Evolutionary conservation across 1,140 invertebrate species (phyloP), one percentile per base, ranked within the genome.

Genomic region (Aphis gossypii): DNA sequence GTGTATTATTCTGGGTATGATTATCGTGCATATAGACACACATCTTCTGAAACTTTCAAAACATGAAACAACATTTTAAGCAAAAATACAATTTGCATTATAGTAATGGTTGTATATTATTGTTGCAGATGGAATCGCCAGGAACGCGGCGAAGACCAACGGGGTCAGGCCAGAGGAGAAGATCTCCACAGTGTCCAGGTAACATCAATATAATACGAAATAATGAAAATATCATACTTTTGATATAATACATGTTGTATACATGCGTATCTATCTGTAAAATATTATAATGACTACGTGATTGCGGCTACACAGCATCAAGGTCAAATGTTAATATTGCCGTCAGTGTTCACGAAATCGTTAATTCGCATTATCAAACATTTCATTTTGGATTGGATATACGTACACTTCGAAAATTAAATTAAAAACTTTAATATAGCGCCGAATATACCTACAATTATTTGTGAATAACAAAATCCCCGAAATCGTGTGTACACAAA

Each of bases 141-240:
- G 92, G 25, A 93, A 93, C 51, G 48, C 14, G 25, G 9, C 92
- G 92, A 93, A 93, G 46, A 86, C 48, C 48, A 93, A 93, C 82
- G 92, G 92, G 35, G 20, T 86, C 46, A 84, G 92, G 25, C 92
- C 92, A 23, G 92, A 93, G 23, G 92, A 93, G 82, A 93, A 93
- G 92, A 93, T 86, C 5, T 93, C 92, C 44, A 93, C 92, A 48
- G 92, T 93, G 35, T 93, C 92, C 76, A 93, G 92, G 92, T 93
- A 84, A 54, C 7, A 89, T 30, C 14, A 30, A 90, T 44, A 90
- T 14, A 3, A 23, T 38, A 51, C 38, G 1, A 25, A 84, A 23
- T 23, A 44, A 46, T 46, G 38, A 46, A 6, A 46, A 46, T 86
- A 46, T 18, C 14, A 86, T 86, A 30, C 3, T 68, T 30, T 68